A percentile compares a stretch with the other conserved stretches of the same genome.
Evolutionary conservation across 2,113 vertebrate genomes (phyloP).

Genomic region (Nipponia nippon): DNA sequence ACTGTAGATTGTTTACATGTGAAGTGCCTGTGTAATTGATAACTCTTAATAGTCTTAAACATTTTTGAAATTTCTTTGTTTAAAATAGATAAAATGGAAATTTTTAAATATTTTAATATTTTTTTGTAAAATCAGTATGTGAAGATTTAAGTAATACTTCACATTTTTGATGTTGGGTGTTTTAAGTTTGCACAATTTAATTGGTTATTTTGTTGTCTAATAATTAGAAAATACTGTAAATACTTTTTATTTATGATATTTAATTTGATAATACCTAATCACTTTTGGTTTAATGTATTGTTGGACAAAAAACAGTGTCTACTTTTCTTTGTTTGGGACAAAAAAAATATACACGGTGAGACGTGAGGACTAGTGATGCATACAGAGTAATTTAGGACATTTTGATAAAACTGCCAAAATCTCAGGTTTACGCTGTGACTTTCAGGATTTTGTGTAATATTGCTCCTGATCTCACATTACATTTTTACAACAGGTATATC

Average conservation of each 20-base stretch:
- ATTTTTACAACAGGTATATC: slow-evolving; percentile 11
- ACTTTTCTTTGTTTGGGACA: slow-evolving; percentile 58
- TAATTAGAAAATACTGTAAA: slow-evolving; percentile 68
- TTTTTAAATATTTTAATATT: slow-evolving; percentile 76
- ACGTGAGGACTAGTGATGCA: slow-evolving; percentile 55
- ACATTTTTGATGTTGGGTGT: slow-evolving; percentile 66
- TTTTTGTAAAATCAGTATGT: slow-evolving; percentile 71
- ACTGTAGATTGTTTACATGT: slow-evolving; percentile 86
- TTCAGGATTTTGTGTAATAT: slow-evolving; percentile 46
- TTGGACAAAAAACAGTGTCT: slow-evolving; percentile 44
- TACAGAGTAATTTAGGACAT: slow-evolving; percentile 53
- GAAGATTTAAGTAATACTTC: slow-evolving; percentile 71
- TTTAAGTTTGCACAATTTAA: slow-evolving; percentile 73
- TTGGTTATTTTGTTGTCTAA: slow-evolving; percentile 66
- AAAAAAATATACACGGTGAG: slow-evolving; percentile 41
- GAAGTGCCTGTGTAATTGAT: slow-evolving; percentile 85
- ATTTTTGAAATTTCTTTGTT: slow-evolving; percentile 75
- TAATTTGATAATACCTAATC: slow-evolving; percentile 75
- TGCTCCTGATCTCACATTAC: slow-evolving; percentile 44
- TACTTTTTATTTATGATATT: slow-evolving; percentile 82
- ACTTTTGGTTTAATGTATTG: slow-evolving; percentile 67
- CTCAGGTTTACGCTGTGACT: slow-evolving; percentile 68
- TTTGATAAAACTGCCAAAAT: slow-evolving; percentile 74
- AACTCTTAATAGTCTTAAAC: slow-evolving; percentile 75
- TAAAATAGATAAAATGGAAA: slow-evolving; percentile 68